Evolutionary conservation across 2,888 invertebrate species (phyloP).

Genomic region (Odontocerum albicorne): DNA sequence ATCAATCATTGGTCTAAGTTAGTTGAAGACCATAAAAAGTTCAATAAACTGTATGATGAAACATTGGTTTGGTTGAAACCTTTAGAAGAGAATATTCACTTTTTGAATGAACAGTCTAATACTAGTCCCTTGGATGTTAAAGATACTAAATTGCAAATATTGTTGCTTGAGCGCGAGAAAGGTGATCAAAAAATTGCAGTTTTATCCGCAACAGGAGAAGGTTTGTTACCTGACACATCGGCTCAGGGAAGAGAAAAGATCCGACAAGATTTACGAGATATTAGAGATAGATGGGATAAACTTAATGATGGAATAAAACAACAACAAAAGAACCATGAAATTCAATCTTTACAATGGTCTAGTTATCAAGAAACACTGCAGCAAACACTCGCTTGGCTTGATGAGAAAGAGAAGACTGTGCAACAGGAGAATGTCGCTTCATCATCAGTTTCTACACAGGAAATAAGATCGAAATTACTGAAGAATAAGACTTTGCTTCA

Average conservation of each 20-base stretch:
- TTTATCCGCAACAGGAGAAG: slow-evolving; percentile 79
- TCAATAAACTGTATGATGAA: slow-evolving; percentile 72
- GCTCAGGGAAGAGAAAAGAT: slow-evolving; percentile 88
- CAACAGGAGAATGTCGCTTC: slow-evolving; percentile 71
- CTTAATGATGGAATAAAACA: slow-evolving; percentile 81
- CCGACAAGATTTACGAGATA: slow-evolving; percentile 77
- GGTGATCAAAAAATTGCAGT: slow-evolving; percentile 78
- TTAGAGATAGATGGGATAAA: slow-evolving; percentile 86
- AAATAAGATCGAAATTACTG: slow-evolving; percentile 79
- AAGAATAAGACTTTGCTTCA: slow-evolving; percentile 86
- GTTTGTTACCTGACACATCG: slow-evolving; percentile 90
- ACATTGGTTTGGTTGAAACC: slow-evolving; percentile 77
- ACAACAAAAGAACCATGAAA: slow-evolving; percentile 83
- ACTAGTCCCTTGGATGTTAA: slow-evolving; percentile 61
- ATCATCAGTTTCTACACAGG: slow-evolving; percentile 70
- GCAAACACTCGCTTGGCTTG: slow-evolving; percentile 83
- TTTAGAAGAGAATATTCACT: slow-evolving; percentile 67
- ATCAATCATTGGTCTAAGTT: slow-evolving; percentile 82
- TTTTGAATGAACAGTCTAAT: slow-evolving; percentile 66
- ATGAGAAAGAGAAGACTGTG: slow-evolving; percentile 77
- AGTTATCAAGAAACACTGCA: slow-evolving; percentile 85
- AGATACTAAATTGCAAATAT: slow-evolving; percentile 68
- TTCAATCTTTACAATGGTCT: slow-evolving; percentile 79
- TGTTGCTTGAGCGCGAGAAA: slow-evolving; percentile 80
- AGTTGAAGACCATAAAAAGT: slow-evolving; percentile 80